phyloP scores from a whole-genome alignment of 2,888 invertebrate species.

The Latrodectus elegans region DNA sequence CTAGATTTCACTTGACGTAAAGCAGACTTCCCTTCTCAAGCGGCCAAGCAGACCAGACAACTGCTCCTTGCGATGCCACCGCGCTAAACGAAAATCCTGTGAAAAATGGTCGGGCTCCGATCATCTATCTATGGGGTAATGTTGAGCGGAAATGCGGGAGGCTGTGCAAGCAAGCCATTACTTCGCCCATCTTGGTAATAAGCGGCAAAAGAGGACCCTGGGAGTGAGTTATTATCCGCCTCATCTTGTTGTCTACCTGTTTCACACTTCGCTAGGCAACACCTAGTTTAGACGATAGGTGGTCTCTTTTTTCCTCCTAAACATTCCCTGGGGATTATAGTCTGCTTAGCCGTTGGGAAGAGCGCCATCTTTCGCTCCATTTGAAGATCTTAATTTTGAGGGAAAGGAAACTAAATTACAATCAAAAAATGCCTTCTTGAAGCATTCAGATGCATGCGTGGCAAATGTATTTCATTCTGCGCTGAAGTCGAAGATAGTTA shows the following conservation, averaged over 20 bases:
- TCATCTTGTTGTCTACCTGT: conserved; percentile 55
- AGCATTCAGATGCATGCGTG: too few relatives aligned
- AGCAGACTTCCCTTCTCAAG: conserved; percentile 14
- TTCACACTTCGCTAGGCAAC: conserved; percentile 46
- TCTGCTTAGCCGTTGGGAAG: background rate
- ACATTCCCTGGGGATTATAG: background rate
- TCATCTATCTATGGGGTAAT: conserved; percentile 52
- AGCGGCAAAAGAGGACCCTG: conserved; percentile 39
- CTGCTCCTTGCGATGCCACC: background rate
- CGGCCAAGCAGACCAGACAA: conserved; percentile 4
- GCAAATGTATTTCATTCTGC: too few relatives aligned
- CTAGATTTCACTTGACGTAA: conserved; percentile 46
- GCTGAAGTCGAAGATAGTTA: too few relatives aligned
- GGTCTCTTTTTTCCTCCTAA: background rate
- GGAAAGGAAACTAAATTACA: too few relatives aligned
- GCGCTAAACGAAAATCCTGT: conserved; percentile 49
- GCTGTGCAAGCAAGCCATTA: conserved; percentile 50
- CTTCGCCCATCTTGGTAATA: conserved; percentile 40
- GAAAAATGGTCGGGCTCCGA: conserved; percentile 41
- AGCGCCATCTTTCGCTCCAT: background rate
- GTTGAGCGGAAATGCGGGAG: conserved; percentile 20
- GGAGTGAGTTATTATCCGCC: conserved; percentile 52
- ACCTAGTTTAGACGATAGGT: conserved; percentile 13
- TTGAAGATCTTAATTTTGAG: too few relatives aligned
- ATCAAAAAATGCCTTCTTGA: too few relatives aligned